phyloP scores from a whole-genome alignment of 1,140 invertebrate species.

The Gryllus bimaculatus region DNA sequence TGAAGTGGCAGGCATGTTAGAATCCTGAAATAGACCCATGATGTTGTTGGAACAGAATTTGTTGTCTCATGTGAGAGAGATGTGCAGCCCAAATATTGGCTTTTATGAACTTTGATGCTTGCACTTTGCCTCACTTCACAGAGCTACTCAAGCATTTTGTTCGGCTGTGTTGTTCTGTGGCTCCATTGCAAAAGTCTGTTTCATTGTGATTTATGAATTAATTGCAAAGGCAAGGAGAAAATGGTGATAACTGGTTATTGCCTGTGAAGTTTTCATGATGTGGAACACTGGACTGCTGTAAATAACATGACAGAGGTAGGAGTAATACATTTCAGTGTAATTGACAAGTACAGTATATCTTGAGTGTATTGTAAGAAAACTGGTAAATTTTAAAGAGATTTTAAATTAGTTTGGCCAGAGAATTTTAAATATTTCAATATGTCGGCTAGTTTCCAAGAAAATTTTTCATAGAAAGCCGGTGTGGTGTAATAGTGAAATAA shows the following conservation, averaged over 20 bases:
- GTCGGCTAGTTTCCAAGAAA: background rate
- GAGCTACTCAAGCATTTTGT: background rate
- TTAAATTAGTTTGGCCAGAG: background rate
- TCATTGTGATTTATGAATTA: background rate
- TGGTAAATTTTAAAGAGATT: background rate
- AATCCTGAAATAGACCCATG: background rate
- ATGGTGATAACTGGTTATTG: background rate
- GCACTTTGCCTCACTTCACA: background rate
- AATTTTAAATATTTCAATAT: background rate
- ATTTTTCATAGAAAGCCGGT: background rate
- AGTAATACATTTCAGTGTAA: background rate
- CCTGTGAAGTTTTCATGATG: background rate
- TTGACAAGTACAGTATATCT: background rate
- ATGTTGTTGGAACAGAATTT: background rate
- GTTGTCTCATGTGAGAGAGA: background rate
- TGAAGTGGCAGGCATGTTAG: background rate
- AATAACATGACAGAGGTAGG: background rate
- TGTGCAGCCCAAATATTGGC: background rate
- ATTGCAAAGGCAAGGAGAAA: background rate
- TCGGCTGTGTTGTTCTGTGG: background rate
- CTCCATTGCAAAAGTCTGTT: background rate
- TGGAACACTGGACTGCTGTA: conserved; percentile 3
- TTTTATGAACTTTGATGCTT: background rate
- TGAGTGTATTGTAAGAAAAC: background rate
- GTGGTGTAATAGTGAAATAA: background rate